Base-by-base conservation (phyloP, 2,888 invertebrate species). In the Buathra laborator region DNA sequence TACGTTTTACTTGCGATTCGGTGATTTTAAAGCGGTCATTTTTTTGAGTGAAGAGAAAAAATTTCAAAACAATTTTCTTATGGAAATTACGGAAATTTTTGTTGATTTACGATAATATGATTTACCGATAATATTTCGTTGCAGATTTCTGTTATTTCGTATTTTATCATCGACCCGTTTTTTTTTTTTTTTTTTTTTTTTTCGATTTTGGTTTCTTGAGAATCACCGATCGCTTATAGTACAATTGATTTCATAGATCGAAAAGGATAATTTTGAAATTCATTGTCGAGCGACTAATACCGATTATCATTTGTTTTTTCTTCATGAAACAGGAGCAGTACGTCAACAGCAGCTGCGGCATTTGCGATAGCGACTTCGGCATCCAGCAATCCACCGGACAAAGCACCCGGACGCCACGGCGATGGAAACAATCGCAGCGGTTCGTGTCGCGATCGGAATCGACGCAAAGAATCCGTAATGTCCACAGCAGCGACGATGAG, bases 401-500 rank as follows among this genome's bases (percentile, higher is more conserved):
- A 96, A 19, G 95, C 94, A 0, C 93, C 94, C 7, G 92, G 88
- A 16, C 86, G 87, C 51, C 82, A 84, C 12, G 78, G 84, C 10
- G 89, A 92, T 78, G 89, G 92, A 1, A 89, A 85, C 59, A 87
- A 88, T 51, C 88, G 89, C 4, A 89, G 87, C 6, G 90, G 89
- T 5, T 92, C 92, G 0, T 91, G 92, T 83, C 91, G 94, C 67
- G 95, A 96, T 48, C 95, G 96, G 48, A 94, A 94, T 53, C 92
- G 95, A 70, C 94, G 95, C 74, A 96, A 96, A 86, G 97, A 97
- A 90, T 97, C 96, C 9, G 97, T 97, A 62, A 97, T 98, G 93
- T 98, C 97, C 62, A 98, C 98, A 5, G 98, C 98, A n/a, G 98
- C 98, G 78, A 98, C 98, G 0, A 98, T 98, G 98, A 94, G 98